These are phyloP conservation scores for Pseudococcus longispinus DNA, from an alignment of 2,888 invertebrate genomes.

Conservation along the genomic window DNA sequence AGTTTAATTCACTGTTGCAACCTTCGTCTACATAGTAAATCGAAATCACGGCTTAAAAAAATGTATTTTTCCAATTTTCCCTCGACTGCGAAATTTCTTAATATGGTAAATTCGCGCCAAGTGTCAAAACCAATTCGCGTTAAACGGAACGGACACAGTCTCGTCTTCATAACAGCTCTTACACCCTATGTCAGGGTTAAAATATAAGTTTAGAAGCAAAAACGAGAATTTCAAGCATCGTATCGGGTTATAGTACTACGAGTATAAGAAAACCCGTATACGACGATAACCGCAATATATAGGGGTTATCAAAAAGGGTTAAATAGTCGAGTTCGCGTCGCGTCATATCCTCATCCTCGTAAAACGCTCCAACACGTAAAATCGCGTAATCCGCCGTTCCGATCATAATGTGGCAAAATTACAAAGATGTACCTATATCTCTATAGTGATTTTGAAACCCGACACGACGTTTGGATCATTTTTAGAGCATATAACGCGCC, in stretches of 20 bases:
- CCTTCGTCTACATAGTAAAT: not conserved
- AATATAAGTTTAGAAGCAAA: not conserved
- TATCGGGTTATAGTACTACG: too few relatives aligned
- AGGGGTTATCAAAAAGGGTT: slow-evolving; percentile 10
- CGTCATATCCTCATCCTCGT: not conserved
- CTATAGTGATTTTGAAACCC: not conserved
- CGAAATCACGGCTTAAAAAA: not conserved
- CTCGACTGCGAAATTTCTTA: not conserved
- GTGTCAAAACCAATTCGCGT: not conserved
- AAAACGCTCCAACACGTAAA: slow-evolving; percentile 22
- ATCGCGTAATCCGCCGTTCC: slow-evolving; percentile 7
- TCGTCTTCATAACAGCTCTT: not conserved
- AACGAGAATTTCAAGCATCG: not conserved
- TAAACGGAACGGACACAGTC: not conserved
- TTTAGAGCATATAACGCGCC: not conserved
- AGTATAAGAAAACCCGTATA: not conserved
- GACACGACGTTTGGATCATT: not conserved
- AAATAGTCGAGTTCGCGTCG: not conserved
- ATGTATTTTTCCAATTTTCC: not conserved
- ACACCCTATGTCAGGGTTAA: not conserved
- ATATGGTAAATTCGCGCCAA: not conserved
- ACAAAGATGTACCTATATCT: not conserved
- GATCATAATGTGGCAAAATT: not conserved
- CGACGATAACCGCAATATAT: not conserved
- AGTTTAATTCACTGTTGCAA: not conserved